Evolutionary conservation across 2,888 invertebrate species (phyloP), one percentile per base, ranked within the genome.

Genomic region (Epinotia brunnichana): DNA sequence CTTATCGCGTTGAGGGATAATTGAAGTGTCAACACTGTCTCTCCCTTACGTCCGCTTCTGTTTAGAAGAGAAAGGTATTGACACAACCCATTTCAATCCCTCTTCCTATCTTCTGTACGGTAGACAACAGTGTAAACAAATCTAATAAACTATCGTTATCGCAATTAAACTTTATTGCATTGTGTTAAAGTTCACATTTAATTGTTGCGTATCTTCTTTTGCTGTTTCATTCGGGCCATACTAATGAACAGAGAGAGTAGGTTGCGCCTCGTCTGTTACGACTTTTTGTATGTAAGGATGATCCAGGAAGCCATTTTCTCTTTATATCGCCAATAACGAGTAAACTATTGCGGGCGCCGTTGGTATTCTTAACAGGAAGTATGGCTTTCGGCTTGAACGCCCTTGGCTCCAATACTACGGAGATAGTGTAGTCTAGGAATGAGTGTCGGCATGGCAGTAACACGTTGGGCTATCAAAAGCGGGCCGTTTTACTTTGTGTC

Each of bases 311-410:
- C 68, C 60, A 53, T 69, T 69, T 60, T 21, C 68, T 60, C 60
- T 69, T 69, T 69, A 69, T 60, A 69, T 69, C 59, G 68, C 51
- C 68, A 69, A 69, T 69, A 69, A 69, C 68, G 68, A 53, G 68
- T 69, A 69, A 69, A 57, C 62, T 63, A 70, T 54, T 44, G 48
- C 35, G 44, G 56, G 17, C 17, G 19, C 35, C 7, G 44, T 63
- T 70, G 19, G 44, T 63, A 63, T 70, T 70, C 70, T 44, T 63
- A 19, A 35, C 70, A 29, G 48, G 54, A 54, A 54, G 62, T 59
- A 51, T 56, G 54, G 44, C 15, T 69, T 44, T 19, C 21, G 19
- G 29, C 11, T 44, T 21, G 9, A n/a, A 13, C 29, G 56, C 70
- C 56, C 56, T 2, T 24, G 62, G 15, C 62, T 70, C 70, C 48